Base-by-base conservation (phyloP, 2,888 invertebrate genomes). In the Eristalis intricaria region DNA sequence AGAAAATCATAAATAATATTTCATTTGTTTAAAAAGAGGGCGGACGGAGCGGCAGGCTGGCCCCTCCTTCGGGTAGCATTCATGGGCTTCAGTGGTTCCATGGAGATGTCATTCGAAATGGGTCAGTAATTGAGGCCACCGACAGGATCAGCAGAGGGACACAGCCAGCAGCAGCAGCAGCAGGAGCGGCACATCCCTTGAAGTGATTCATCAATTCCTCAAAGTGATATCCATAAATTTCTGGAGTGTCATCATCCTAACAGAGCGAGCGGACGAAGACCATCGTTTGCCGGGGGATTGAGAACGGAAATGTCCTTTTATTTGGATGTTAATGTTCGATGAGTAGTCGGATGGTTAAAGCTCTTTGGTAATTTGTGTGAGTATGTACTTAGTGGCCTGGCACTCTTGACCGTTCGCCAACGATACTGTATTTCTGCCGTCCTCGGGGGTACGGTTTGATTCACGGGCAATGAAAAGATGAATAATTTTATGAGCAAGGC, bases 161-260 rank as follows among this genome's bases (percentile, higher is more conserved):
- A 3, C 40, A 61, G 11, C 19, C 19, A 4, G 15, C 32, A 29
- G 56, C 58, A 69, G 15, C 19, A 58, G 29, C 8, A 58, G 8
- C 61, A 61, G 26, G 15, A 71, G 71, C 64, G 64, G 43, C 66
- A 81, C 68, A 74, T 74, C 82, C 82, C 61, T 70, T 63, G 58
- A 35, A 75, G 70, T 82, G 82, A 86, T 86, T 86, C 86, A 79
- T 86, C 86, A 86, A 86, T 82, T 82, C 70, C 65, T 82, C 82
- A 82, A 82, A 86, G 56, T 86, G 82, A 74, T 86, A 86, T 78
- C 86, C 83, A 86, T 82, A 86, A 86, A 86, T 86, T 81, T 82
- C 64, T 82, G 65, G 66, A 82, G 86, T 82, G 83, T 86, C 86
- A 86, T 86, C 86, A 75, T 71, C 61, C 70, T 71, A 71, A 73